Conservation (phyloP, 2,113 vertebrate genomes). For the Gambusia holbrooki region DNA sequence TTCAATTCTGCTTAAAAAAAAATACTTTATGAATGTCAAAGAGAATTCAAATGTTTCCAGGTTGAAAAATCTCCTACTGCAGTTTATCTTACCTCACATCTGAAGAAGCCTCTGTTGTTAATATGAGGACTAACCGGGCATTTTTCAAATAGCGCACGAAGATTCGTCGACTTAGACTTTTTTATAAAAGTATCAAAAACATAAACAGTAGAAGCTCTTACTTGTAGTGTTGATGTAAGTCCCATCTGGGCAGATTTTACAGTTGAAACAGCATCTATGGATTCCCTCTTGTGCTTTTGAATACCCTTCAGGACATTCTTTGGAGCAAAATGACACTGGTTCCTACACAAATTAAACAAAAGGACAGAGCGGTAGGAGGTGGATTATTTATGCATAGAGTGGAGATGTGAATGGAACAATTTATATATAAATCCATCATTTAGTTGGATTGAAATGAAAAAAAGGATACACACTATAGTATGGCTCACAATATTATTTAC, state of each 20-base stretch:
- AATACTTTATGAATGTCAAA: too few relatives aligned
- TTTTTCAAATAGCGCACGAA: too few relatives aligned
- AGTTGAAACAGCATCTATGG: conserved; percentile 84
- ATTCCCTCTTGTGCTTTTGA: conserved; percentile 33
- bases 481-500: not conserved
- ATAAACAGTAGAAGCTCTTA: conserved; percentile 41
- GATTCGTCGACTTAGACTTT: too few relatives aligned
- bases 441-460: too few relatives aligned
- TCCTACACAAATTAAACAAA: conserved; percentile 35
- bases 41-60: too few relatives aligned
- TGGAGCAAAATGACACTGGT: conserved; percentile 53
- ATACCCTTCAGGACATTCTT: conserved; percentile 44
- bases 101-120: too few relatives aligned
- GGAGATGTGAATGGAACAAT: too few relatives aligned
- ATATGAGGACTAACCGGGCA: too few relatives aligned
- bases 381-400: not conserved
- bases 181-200: too few relatives aligned
- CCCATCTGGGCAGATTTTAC: conserved; percentile 72
- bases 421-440: not conserved
- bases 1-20: not conserved
- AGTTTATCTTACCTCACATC: too few relatives aligned
- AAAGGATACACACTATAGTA: too few relatives aligned
- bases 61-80: too few relatives aligned
- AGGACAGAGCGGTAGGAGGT: not conserved
- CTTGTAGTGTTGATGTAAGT: conserved; percentile 84